Percentiles rank a stretch among this genome's conserved stretches.
These are phyloP conservation scores for Euwallacea similis DNA, from an alignment of 1,140 invertebrate genomes.

Conservation along the genomic window DNA sequence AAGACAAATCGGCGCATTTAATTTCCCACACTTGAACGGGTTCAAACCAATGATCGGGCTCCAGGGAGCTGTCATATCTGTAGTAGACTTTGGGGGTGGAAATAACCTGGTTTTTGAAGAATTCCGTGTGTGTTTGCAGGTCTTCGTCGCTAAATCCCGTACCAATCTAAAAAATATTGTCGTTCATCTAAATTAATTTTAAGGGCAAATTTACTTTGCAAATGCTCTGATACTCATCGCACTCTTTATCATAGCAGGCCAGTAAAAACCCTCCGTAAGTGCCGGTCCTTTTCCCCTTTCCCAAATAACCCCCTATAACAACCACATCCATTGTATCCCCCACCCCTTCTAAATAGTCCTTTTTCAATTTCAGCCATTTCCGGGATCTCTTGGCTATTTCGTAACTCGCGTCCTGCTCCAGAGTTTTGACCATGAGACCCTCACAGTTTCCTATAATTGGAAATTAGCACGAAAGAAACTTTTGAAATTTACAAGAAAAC, in stretches of 20 bases:
- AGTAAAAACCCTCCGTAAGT: slow-evolving; percentile 95
- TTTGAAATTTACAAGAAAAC: slow-evolving; percentile 17
- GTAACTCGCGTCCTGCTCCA: slow-evolving; percentile 91
- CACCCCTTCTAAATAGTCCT: slow-evolving; percentile 95
- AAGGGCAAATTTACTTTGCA: slow-evolving; percentile 70
- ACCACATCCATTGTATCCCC: slow-evolving; percentile 95
- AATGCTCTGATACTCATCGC: slow-evolving; percentile 92
- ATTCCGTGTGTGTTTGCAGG: slow-evolving; percentile 75
- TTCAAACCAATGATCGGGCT: slow-evolving; percentile 96
- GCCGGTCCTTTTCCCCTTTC: slow-evolving; percentile 93
- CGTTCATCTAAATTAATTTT: slow-evolving; percentile 6
- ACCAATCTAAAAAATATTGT: slow-evolving; percentile 72
- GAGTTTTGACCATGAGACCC: slow-evolving; percentile 98
- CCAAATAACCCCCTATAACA: slow-evolving; percentile 93
- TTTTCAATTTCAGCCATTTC: slow-evolving; percentile 98
- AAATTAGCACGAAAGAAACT: neutral
- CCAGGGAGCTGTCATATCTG: slow-evolving; percentile 71
- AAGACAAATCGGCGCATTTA: slow-evolving; percentile 96
- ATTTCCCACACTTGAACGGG: slow-evolving; percentile 95
- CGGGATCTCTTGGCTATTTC: slow-evolving; percentile 96
- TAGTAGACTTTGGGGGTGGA: slow-evolving; percentile 83
- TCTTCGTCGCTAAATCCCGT: slow-evolving; percentile 97
- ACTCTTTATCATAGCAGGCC: slow-evolving; percentile 92
- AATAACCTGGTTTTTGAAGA: slow-evolving; percentile 78
- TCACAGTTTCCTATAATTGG: slow-evolving; percentile 83